Evolutionary conservation across 2,797 vertebrate species (phyloP), one percentile per base, ranked within the genome.

Genomic region (Aldrovandia affinis): DNA sequence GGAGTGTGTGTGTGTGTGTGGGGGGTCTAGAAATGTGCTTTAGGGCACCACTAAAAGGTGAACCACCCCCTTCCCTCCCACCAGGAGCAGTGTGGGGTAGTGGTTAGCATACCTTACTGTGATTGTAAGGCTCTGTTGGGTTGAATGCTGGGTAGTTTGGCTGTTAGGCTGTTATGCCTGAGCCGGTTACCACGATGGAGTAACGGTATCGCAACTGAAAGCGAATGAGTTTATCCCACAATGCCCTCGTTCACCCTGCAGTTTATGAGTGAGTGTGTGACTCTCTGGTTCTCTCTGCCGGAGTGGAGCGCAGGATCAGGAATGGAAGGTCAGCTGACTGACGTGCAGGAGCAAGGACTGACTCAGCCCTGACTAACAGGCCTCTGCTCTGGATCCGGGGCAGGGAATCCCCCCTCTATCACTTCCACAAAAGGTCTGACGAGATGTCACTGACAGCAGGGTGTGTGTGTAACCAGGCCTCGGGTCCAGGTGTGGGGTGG

Each of bases 301-400:
- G 57, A 81, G 50, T 33, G 30, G 3, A 20, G 5, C 9, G 68
- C 42, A 61, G 52, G n/a, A 20, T 47, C 79, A 28, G 2, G 18
- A 68, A 79, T 10, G 73, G n/a, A 84, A 79, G 47, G 73, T 78
- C 33, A 5, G 30, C 25, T 57, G 79, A 75, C 36, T 81, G 50
- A 81, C 80, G 73, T 61, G 52, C 59, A 52, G 33, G 9, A 47
- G 52, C 33, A 85, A 61, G 39, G 54, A 6, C 54, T 77, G 84
- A 77, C 79, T 54, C 83, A 81, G n/a, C 30, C 28, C 79, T 85
- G 79, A 85, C 63, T 81, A 77, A 80, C 44, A 65, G 33, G 12
- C 68, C 68, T 36, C 33, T 63, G 61, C 8, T 63, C 61, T 63
- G 61, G 33, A 1, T 25, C 33, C 4, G 63, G 63, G 59, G 7